Base-by-base conservation (phyloP, 2,797 vertebrate species). In the Anableps anableps region DNA sequence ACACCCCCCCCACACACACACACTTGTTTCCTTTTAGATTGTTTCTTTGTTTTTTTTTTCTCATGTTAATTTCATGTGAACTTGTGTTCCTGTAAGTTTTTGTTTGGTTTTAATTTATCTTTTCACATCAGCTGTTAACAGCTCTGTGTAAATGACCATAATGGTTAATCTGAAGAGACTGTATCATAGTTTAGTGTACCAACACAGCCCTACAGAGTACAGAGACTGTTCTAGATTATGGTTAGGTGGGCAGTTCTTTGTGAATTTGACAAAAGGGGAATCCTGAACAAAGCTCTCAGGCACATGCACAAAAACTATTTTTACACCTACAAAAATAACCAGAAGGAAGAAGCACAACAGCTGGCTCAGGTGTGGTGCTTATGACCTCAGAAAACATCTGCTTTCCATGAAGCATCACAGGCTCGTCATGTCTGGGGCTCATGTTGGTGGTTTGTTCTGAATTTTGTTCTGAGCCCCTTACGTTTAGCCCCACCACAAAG, bases 331-430 rank as follows among this genome's bases (percentile, higher is more conserved):
- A 74, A 36, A 74, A 10, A 48, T 8, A 72, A 13, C 10, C 76
- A 83, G 74, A 83, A 89, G 88, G 87, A 89, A 89, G 79, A 55
- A 26, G 58, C 45, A 41, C 9, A 26, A 86, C 92, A 88, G 89
- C 91, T 90, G 90, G 76, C 80, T 78, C n/a, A n/a, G n/a, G 74
- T 84, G 82, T 50, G 85, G 58, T 72, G 75, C 70, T 74, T 85
- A 82, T 81, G 50, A 80, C 73, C 78, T 81, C 73, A 86, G 79
- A 82, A 66, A 80, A 83, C 84, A 84, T 87, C 87, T 86, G 85
- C 53, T 89, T 80, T 45, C 66, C 82, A 48, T 78, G 72, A 17
- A 17, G 41, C n/a, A 41, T 80, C 60, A 82, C 50, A 75, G 53
- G 55, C n/a, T 26, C 5, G 17, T 80, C 64, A 82, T 60, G 78